phyloP scores from a whole-genome alignment of 2,113 vertebrate species.

The Podilymbus podiceps region DNA sequence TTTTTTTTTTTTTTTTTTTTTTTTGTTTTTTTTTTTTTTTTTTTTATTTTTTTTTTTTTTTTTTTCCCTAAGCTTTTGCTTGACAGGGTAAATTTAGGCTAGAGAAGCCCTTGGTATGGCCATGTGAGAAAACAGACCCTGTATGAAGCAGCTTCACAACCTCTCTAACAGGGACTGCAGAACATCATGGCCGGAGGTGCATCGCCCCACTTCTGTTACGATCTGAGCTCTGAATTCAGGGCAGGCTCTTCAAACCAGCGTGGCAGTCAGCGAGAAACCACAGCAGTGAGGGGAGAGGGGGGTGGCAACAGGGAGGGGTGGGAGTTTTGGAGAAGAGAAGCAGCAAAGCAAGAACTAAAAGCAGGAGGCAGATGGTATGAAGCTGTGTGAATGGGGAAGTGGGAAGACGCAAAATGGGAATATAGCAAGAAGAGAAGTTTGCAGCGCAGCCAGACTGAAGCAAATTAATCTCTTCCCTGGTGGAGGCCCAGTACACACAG shows the following conservation, averaged over 20 bases:
- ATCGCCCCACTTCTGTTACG: neutral
- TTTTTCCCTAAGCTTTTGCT: neutral
- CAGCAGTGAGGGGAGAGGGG: neutral
- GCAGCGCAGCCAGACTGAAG: neutral
- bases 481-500: neutral
- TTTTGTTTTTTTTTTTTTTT: neutral
- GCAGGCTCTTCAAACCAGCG: neutral
- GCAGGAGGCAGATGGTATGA: neutral
- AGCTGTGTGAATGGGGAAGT: conserved; percentile 35
- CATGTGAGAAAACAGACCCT: neutral
- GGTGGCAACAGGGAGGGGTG: neutral
- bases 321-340: neutral
- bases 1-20: neutral
- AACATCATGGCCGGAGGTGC: neutral
- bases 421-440: neutral
- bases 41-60: no score
- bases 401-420: neutral
- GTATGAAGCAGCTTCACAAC: neutral
- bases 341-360: conserved; percentile 44
- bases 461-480: neutral
- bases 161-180: neutral
- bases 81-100: neutral
- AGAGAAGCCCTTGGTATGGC: neutral
- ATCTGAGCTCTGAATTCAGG: neutral
- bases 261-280: neutral